Conservation (phyloP, 37 sponge, comb jelly and placozoan genomes). For the Tethya wilhelma region DNA sequence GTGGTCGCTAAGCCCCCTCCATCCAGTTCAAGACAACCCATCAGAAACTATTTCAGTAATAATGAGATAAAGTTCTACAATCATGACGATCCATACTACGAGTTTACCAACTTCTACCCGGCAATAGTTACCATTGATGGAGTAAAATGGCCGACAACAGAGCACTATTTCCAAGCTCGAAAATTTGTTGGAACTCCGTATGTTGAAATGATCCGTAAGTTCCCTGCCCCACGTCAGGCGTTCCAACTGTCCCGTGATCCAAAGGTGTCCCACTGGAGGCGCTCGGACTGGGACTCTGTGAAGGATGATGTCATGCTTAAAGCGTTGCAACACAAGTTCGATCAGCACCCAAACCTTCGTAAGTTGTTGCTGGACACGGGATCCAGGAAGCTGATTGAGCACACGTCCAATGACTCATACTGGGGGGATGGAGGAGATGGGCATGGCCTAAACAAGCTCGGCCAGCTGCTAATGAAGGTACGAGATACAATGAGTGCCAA, state of each 20-base stretch:
- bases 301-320: conserved; percentile 69
- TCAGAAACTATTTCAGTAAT: no score
- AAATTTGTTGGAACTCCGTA: no score
- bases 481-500: not conserved
- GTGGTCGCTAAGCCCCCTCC: no score
- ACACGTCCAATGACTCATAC: conserved; percentile 68
- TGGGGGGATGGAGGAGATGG: conserved; percentile 70
- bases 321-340: conserved; percentile 54
- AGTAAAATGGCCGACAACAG: conserved; percentile 63
- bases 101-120: no score
- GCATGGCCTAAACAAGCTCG: not conserved
- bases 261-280: conserved; percentile 28
- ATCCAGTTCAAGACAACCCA: no score
- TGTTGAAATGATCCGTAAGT: no score
- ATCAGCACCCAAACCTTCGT: conserved; percentile 32
- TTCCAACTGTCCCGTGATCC: conserved; percentile 59
- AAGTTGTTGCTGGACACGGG: conserved; percentile 38
- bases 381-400: conserved; percentile 55
- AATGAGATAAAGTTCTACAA: conserved; percentile 72
- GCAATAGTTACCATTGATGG: conserved; percentile 33
- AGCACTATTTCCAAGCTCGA: no score
- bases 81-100: conserved; percentile 62
- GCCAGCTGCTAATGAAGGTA: not conserved
- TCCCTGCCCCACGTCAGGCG: conserved; percentile 42
- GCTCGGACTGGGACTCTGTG: conserved; percentile 70